Evolutionary conservation across 2,113 vertebrate genomes (phyloP), one percentile per base, ranked within the genome.

Genomic region (Arothron firmamentum): DNA sequence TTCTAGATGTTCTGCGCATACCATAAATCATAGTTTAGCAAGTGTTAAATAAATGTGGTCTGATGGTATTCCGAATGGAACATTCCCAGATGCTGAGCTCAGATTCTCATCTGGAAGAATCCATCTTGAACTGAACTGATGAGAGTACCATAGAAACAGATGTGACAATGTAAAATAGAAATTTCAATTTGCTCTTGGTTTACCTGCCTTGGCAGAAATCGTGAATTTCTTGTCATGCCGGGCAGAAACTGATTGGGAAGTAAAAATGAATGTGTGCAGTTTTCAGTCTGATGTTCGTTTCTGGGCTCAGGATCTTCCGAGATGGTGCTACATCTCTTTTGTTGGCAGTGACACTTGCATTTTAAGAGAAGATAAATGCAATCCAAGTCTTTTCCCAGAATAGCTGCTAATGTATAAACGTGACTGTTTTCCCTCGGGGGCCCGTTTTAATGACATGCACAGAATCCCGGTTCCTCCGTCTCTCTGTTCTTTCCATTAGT

Each of bases 101-200:
- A 38, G 34, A 38, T 38, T 38, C 41, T 51, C 46, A 20, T 68
- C 59, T 72, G 62, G 71, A 70, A 82, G 69, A 72, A 74, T 77
- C 57, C 55, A 59, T 49, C 51, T 52, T 38, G 72, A 79, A 62
- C 77, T 62, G 59, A 79, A 60, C 65, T 53, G 60, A 62, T 67
- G 77, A 67, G 79, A 85, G 88, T 85, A 89, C 83, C 77, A 79
- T 49, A 49, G 66, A 58, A 71, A 77, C 77, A 86, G 80, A 88
- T 88, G 84, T 82, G 55, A 62, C 68, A 78, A 78, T 53, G 55
- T 59, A 61, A 69, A 83, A 85, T 84, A 90, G 85, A 80, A 56
- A 85, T 88, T 90, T 90, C 87, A 84, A 88, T 91, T 90, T 87
- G 79, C 81, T 71, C 74, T 85, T 86, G 80, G 76, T 88, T 87